phyloP scores from a whole-genome alignment of 30 jellyfish, hydroid and myxozoan genomes.

The Pelagia noctiluca region DNA sequence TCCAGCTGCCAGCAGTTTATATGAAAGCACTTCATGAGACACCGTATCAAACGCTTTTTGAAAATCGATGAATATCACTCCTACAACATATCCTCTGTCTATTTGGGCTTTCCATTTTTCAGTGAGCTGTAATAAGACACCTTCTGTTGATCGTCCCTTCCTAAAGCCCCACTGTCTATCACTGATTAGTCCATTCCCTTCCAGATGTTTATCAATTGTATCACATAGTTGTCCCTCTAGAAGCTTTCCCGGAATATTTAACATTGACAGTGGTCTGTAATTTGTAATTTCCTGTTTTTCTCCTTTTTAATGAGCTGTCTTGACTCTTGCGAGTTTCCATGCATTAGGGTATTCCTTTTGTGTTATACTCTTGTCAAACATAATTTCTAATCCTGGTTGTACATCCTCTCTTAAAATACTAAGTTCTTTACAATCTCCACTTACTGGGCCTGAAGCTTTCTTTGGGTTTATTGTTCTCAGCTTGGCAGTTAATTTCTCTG shows the following conservation, averaged over 20 bases:
- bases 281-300: constrained; percentile 3
- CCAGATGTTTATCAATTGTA: neutral
- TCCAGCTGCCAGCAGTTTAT: constrained; percentile 14
- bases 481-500: neutral
- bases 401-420: too few relatives aligned
- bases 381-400: too few relatives aligned
- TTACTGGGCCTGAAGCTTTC: constrained; percentile 10
- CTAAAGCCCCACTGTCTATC: too few relatives aligned
- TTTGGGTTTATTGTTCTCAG: constrained; percentile 8
- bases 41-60: too few relatives aligned
- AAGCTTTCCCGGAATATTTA: neutral
- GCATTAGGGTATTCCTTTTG: neutral
- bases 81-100: constrained; percentile 9
- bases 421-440: too few relatives aligned
- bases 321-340: constrained; percentile 10
- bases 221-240: constrained; percentile 8
- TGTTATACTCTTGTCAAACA: too few relatives aligned
- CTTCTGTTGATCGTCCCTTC: too few relatives aligned
- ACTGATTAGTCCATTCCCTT: neutral
- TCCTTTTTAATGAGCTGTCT: neutral
- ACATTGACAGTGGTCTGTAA: constrained; percentile 18
- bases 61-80: constrained; percentile 32
- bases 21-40: constrained; percentile 52
- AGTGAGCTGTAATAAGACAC: neutral
- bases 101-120: constrained; percentile 25